Conservation (phyloP, 2,888 invertebrate species). For the Laothoe populi region DNA sequence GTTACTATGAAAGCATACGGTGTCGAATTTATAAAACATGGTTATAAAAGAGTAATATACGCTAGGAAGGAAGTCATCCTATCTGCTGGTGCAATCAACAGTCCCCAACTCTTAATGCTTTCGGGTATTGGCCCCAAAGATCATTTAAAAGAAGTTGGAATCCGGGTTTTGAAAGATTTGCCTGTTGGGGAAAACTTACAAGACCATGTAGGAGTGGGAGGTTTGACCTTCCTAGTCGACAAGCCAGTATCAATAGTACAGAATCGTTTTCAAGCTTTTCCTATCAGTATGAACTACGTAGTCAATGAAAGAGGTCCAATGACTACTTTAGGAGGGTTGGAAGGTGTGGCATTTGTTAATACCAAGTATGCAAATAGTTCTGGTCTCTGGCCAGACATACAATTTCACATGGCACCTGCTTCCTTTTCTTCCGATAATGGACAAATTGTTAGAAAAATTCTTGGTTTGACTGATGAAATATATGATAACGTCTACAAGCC, state of each 20-base stretch:
- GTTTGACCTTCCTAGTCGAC: slow-evolving; percentile 91
- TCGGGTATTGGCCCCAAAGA: slow-evolving; percentile 92
- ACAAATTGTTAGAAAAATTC: slow-evolving; percentile 89
- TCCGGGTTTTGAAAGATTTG: slow-evolving; percentile 90
- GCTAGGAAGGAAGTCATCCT: slow-evolving; percentile 94
- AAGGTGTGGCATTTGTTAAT: slow-evolving; percentile 94
- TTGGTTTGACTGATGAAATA: slow-evolving; percentile 91
- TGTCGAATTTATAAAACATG: slow-evolving; percentile 91
- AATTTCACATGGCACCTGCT: slow-evolving; percentile 97
- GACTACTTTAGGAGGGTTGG: slow-evolving; percentile 94
- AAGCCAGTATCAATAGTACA: slow-evolving; percentile 94
- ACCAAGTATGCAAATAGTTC: slow-evolving; percentile 92
- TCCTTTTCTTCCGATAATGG: slow-evolving; percentile 93
- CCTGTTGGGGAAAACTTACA: slow-evolving; percentile 93
- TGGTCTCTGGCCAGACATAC: slow-evolving; percentile 93
- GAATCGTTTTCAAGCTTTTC: slow-evolving; percentile 90
- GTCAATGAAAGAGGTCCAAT: slow-evolving; percentile 92
- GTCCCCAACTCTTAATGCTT: slow-evolving; percentile 95
- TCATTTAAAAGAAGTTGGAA: slow-evolving; percentile 88
- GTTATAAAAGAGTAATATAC: slow-evolving; percentile 87
- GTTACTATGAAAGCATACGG: slow-evolving; percentile 90
- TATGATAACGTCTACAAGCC: slow-evolving; percentile 92
- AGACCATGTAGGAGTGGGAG: slow-evolving; percentile 95
- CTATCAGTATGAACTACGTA: slow-evolving; percentile 92
- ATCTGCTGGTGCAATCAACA: slow-evolving; percentile 96